Evolutionary conservation across 2,888 invertebrate genomes (phyloP).

Genomic region (Lacanobia oleracea): DNA sequence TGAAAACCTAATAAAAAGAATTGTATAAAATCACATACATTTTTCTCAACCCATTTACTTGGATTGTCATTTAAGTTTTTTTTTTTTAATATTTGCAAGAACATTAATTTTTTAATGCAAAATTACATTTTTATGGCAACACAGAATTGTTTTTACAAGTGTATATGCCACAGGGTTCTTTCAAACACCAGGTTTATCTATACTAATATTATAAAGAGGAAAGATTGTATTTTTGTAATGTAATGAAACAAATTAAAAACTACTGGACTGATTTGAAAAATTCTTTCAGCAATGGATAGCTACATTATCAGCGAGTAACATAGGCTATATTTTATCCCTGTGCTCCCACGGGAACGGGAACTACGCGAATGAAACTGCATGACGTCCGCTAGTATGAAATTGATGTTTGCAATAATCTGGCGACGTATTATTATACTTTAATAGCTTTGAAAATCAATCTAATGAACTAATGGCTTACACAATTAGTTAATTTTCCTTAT

Average conservation of each 20-base stretch:
- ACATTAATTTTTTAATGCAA: too few relatives aligned
- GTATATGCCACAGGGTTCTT: neutral
- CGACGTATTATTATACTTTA: neutral
- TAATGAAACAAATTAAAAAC: too few relatives aligned
- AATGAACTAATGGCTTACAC: conserved; percentile 17
- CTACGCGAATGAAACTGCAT: too few relatives aligned
- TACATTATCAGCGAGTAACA: too few relatives aligned
- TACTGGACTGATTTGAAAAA: too few relatives aligned
- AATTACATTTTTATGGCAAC: conserved; percentile 27
- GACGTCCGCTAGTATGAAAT: too few relatives aligned
- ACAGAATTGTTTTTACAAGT: conserved; percentile 13
- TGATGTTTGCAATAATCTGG: neutral
- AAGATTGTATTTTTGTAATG: too few relatives aligned
- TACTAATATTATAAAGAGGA: too few relatives aligned
- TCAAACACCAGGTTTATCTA: neutral
- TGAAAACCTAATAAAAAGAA: neutral
- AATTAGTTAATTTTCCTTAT: conserved; percentile 9
- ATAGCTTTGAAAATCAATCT: neutral
- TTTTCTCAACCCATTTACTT: neutral
- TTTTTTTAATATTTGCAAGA: neutral
- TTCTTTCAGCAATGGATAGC: too few relatives aligned
- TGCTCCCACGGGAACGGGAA: too few relatives aligned
- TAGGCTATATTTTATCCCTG: too few relatives aligned
- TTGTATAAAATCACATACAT: neutral
- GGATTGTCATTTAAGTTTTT: neutral